These are phyloP conservation scores for Phrixothrix hirtus DNA, from an alignment of 2,888 invertebrate genomes.

Conservation along the genomic window DNA sequence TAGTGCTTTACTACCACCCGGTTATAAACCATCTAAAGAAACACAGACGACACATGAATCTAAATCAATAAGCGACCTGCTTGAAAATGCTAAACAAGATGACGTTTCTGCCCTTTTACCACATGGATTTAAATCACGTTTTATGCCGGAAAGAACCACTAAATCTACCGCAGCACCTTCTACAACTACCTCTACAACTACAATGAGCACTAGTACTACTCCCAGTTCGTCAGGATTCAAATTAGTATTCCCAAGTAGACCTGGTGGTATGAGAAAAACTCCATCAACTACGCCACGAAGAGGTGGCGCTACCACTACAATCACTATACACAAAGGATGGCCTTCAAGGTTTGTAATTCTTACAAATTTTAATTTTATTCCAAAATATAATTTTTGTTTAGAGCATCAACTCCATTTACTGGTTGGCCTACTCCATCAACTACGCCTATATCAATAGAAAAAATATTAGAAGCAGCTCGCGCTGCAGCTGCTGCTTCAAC, in stretches of 20 bases:
- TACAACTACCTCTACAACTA: conserved; percentile 25
- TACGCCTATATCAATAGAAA: conserved; percentile 83
- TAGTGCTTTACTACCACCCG: conserved; percentile 66
- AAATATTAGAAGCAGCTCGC: conserved; percentile 69
- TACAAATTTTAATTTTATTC: not conserved
- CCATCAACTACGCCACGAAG: conserved; percentile 63
- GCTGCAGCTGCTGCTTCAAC: conserved; percentile 64
- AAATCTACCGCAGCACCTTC: conserved; percentile 15
- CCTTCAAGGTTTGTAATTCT: conserved; percentile 67
- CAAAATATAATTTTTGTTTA: conserved; percentile 47
- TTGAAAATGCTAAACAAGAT: conserved; percentile 59
- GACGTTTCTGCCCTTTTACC: conserved; percentile 67
- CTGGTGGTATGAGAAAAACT: conserved; percentile 64
- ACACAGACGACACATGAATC: conserved; percentile 53
- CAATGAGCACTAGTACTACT: conserved; percentile 48
- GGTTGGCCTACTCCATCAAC: conserved; percentile 91
- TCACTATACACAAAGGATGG: conserved; percentile 84
- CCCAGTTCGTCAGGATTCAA: conserved; percentile 60
- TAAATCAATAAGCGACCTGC: conserved; percentile 52
- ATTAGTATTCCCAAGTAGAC: conserved; percentile 79
- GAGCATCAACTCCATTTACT: conserved; percentile 85
- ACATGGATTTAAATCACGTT: conserved; percentile 63
- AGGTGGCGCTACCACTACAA: no score
- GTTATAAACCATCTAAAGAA: conserved; percentile 48
- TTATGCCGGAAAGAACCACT: conserved; percentile 16